Percentiles rank a stretch among this genome's conserved stretches.
Conservation (phyloP, 2,113 vertebrate genomes). For the Dipodomys stephensi region DNA sequence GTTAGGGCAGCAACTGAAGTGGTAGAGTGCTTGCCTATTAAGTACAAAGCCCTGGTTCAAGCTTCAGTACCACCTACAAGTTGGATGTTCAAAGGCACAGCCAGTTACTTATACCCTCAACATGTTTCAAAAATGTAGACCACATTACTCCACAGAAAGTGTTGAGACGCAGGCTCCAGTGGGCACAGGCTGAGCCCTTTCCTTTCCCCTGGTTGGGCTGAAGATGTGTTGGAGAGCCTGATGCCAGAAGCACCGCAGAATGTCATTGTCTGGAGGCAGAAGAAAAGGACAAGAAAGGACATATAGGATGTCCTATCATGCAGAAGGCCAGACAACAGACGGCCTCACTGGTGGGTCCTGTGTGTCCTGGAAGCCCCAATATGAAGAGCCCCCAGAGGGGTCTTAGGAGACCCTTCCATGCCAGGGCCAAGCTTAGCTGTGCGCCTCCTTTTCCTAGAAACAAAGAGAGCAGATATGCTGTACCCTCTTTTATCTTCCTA, state of each 20-base stretch:
- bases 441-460: not conserved
- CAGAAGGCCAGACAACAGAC: not conserved
- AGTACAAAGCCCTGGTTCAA: too few species aligned
- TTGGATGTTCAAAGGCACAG: not conserved
- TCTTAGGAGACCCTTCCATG: not conserved
- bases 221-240: not conserved
- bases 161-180: not conserved
- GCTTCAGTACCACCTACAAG: too few species aligned
- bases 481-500: fast-evolving
- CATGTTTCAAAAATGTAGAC: not conserved
- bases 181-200: not conserved
- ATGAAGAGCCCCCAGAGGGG: not conserved
- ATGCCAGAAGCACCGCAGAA: not conserved
- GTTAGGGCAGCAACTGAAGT: too few species aligned
- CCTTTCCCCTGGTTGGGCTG: too few species aligned
- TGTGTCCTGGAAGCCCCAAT: not conserved
- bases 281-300: not conserved
- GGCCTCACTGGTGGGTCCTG: not conserved
- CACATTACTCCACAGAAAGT: not conserved
- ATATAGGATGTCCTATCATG: not conserved
- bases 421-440: not conserved
- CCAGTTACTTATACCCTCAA: not conserved
- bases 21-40: too few species aligned
- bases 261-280: not conserved
- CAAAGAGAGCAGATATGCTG: too few species aligned